phyloP scores from a whole-genome alignment of 2,888 invertebrate genomes.

The Holacanthella duospinosa region DNA sequence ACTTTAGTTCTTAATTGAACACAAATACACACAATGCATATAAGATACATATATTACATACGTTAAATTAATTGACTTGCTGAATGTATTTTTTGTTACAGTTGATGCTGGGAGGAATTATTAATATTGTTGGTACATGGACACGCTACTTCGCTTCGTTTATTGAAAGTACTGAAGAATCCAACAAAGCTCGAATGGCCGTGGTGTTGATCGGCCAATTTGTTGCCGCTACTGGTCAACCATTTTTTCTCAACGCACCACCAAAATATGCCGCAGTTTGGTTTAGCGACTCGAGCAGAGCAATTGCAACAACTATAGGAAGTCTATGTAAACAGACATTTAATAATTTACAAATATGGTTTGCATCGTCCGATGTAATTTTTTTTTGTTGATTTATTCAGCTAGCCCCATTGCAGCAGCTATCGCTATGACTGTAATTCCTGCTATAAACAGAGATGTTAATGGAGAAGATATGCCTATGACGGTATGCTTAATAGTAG shows the following conservation, averaged over 20 bases:
- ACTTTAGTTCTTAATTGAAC: too few relatives aligned
- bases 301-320: slow-evolving; percentile 20
- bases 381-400: neutral
- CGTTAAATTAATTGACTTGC: neutral
- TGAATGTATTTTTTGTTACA: neutral
- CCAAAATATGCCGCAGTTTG: slow-evolving; percentile 24
- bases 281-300: slow-evolving; percentile 20
- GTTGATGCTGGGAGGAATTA: slow-evolving; percentile 15
- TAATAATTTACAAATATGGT: neutral
- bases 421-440: slow-evolving; percentile 18
- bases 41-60: too few relatives aligned
- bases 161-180: slow-evolving; percentile 15
- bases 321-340: slow-evolving; percentile 13
- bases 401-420: slow-evolving; percentile 22
- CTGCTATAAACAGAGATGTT: slow-evolving; percentile 8
- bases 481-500: slow-evolving; percentile 12
- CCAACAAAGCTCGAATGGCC: slow-evolving; percentile 8
- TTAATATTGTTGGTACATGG: slow-evolving; percentile 17
- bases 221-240: slow-evolving; percentile 19
- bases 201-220: slow-evolving; percentile 19
- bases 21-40: too few relatives aligned
- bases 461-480: slow-evolving; percentile 17
- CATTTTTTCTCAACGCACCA: slow-evolving; percentile 22
- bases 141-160: slow-evolving; percentile 16
- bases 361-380: neutral